Percentiles rank a stretch among this genome's conserved stretches.
Conservation (phyloP, 2,888 invertebrate species). For the Rhingia campestris region DNA sequence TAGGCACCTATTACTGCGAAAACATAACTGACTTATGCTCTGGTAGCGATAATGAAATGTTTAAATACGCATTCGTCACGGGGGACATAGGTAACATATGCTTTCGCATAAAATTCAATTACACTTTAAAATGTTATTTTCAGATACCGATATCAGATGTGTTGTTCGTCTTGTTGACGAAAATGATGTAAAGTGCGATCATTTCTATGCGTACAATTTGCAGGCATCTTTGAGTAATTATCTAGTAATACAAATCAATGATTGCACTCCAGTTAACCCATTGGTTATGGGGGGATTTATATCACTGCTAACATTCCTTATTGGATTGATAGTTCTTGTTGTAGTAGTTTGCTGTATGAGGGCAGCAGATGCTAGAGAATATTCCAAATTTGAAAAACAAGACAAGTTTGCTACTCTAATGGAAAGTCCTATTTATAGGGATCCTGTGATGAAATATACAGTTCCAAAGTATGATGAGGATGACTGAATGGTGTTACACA, state of each 20-base stretch:
- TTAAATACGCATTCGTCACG: slow-evolving; percentile 77
- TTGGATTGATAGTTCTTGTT: slow-evolving; percentile 83
- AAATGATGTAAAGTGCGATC: slow-evolving; percentile 79
- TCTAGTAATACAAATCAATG: slow-evolving; percentile 77
- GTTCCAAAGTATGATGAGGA: slow-evolving; percentile 83
- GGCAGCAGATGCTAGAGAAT: slow-evolving; percentile 84
- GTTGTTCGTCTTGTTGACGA: slow-evolving; percentile 79
- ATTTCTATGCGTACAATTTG: slow-evolving; percentile 78
- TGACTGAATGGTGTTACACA: slow-evolving; percentile 16
- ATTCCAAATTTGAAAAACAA: slow-evolving; percentile 84
- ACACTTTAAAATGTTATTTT: neutral
- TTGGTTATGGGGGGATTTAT: slow-evolving; percentile 79
- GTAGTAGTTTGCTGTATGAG: slow-evolving; percentile 83
- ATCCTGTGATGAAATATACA: slow-evolving; percentile 85
- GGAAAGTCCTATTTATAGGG: slow-evolving; percentile 86
- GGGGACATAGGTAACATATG: slow-evolving; percentile 75
- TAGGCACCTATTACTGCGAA: slow-evolving; percentile 75
- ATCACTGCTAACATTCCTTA: slow-evolving; percentile 83
- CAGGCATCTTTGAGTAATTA: slow-evolving; percentile 76
- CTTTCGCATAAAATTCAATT: neutral
- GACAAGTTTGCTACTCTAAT: slow-evolving; percentile 82
- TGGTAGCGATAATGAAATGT: slow-evolving; percentile 76
- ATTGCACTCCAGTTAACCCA: slow-evolving; percentile 77
- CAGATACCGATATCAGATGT: slow-evolving; percentile 77
- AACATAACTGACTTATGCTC: slow-evolving; percentile 79